These are phyloP conservation scores for Meliscaeva auricollis DNA, from an alignment of 2,888 invertebrate species.

Conservation along the genomic window DNA sequence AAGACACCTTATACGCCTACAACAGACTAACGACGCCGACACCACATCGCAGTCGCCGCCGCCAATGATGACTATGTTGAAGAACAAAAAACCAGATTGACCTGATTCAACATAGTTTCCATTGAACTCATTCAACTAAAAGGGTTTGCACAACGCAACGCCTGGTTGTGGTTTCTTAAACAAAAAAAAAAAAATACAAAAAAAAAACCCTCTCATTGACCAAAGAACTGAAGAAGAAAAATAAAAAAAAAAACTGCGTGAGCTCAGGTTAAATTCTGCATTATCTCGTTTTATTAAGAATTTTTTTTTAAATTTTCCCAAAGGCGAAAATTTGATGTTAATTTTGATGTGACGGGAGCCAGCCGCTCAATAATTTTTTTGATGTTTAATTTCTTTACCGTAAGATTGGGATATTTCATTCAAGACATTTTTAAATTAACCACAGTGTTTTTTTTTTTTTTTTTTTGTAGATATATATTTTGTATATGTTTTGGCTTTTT, in stretches of 20 bases:
- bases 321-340: neutral
- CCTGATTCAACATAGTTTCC: conserved; percentile 24
- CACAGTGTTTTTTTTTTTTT: neutral
- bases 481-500: neutral
- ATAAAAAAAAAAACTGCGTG: neutral
- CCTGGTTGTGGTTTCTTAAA: neutral
- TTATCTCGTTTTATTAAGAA: too few species aligned
- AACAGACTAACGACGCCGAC: conserved; percentile 5
- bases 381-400: neutral
- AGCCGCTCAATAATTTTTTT: neutral
- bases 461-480: too few species aligned
- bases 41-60: neutral
- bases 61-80: neutral
- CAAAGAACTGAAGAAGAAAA: neutral
- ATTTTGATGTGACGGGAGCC: neutral
- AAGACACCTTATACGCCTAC: neutral
- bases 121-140: conserved; percentile 23
- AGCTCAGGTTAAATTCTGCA: neutral
- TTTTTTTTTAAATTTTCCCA: neutral
- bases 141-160: neutral
- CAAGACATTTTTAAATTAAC: neutral
- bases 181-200: neutral
- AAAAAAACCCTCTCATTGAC: conserved; percentile 1
- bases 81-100: conserved; percentile 27
- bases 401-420: neutral